A percentile compares a stretch with the other conserved stretches of the same genome.
Conservation (phyloP, 2,888 invertebrate genomes). For the Dolichopus griseipennis region DNA sequence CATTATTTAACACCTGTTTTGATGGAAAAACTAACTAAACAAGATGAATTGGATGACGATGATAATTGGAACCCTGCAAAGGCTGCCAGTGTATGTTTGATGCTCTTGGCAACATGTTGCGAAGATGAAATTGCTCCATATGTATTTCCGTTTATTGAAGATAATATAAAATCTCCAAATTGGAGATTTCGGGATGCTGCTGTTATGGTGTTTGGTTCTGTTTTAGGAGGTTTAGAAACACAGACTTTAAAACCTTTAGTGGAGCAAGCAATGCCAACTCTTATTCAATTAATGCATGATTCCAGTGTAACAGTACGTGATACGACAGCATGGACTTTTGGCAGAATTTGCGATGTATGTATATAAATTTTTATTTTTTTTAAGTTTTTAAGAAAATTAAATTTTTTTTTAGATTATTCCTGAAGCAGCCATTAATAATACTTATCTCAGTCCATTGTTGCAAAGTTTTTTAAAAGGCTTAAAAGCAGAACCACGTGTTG, state of each 20-base stretch:
- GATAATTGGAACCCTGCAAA: slow-evolving; percentile 99
- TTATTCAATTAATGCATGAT: slow-evolving; percentile 93
- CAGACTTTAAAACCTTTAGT: slow-evolving; percentile 84
- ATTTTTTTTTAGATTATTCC: slow-evolving; percentile 56
- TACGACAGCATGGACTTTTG: slow-evolving; percentile 97
- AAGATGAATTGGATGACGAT: slow-evolving; percentile 95
- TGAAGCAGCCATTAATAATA: slow-evolving; percentile 84
- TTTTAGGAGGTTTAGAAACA: slow-evolving; percentile 84
- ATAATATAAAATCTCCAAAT: slow-evolving; percentile 85
- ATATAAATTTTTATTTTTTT: neutral
- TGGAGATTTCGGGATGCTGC: slow-evolving; percentile 95
- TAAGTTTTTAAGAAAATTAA: neutral
- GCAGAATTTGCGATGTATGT: slow-evolving; percentile 83
- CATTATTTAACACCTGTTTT: slow-evolving; percentile 91
- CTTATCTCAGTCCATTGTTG: slow-evolving; percentile 69
- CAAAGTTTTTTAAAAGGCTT: slow-evolving; percentile 78
- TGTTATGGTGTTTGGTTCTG: slow-evolving; percentile 95
- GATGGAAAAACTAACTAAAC: slow-evolving; percentile 88
- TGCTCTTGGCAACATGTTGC: slow-evolving; percentile 94
- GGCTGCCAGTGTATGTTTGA: slow-evolving; percentile 96
- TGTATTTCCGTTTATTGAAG: slow-evolving; percentile 92
- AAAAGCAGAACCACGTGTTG: slow-evolving; percentile 90
- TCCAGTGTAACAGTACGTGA: slow-evolving; percentile 88
- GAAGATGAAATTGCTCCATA: slow-evolving; percentile 94
- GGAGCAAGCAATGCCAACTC: slow-evolving; percentile 91